These are phyloP conservation scores for Pelodiscus sinensis DNA, from an alignment of 2,113 vertebrate species.

Conservation along the genomic window DNA sequence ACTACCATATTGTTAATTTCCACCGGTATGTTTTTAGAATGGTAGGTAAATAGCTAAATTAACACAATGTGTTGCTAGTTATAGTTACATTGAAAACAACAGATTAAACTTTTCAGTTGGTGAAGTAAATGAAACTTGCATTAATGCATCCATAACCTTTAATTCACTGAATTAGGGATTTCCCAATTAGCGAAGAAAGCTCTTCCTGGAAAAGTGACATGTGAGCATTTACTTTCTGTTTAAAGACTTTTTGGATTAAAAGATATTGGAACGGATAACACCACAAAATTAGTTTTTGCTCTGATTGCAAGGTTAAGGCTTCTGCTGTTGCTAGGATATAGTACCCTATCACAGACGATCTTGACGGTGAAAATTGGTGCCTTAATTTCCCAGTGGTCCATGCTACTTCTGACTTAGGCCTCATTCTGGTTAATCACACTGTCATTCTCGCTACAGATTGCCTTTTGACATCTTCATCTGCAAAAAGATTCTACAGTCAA, in stretches of 20 bases:
- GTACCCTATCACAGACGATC: conserved; percentile 80
- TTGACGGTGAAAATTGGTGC: conserved; percentile 80
- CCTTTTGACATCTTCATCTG: conserved; percentile 87
- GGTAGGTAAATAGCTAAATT: not conserved
- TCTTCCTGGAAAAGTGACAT: conserved; percentile 61
- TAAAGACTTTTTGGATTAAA: conserved; percentile 81
- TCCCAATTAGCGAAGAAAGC: conserved; percentile 72
- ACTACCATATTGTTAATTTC: not conserved
- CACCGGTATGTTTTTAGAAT: not conserved
- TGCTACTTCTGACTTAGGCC: conserved; percentile 79
- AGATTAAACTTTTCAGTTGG: not conserved
- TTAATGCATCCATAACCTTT: conserved; percentile 60
- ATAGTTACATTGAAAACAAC: not conserved
- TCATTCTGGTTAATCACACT: conserved; percentile 86
- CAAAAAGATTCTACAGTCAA: conserved; percentile 66
- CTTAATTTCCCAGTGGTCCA: conserved; percentile 86
- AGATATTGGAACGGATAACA: conserved; percentile 78
- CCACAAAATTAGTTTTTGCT: conserved; percentile 77
- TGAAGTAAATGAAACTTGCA: conserved; percentile 64
- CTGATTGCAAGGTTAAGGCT: conserved; percentile 72
- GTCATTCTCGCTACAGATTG: conserved; percentile 81
- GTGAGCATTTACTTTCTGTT: conserved; percentile 74
- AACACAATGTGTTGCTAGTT: not conserved
- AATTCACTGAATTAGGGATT: conserved; percentile 74
- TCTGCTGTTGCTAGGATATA: conserved; percentile 82